Evolutionary conservation across 1,140 invertebrate genomes (phyloP), one percentile per base, ranked within the genome.

Genomic region (Bacillus rossius): DNA sequence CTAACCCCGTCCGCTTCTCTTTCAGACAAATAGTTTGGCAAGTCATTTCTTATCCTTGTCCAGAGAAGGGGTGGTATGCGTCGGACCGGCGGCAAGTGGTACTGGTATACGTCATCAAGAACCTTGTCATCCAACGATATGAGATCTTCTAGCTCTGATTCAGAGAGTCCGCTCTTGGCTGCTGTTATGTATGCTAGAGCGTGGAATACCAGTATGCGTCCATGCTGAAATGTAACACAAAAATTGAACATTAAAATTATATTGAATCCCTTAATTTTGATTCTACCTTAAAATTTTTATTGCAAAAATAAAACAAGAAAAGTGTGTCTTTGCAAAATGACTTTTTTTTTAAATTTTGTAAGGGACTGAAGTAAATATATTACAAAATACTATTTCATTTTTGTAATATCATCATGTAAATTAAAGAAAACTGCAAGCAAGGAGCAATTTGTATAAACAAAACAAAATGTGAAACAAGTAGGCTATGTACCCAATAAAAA

Each of bases 51-150:
- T 37, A 97, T 96, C 65, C 96, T 79, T 0, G 95, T 98, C 96
- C 96, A 98, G 0, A 98, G 77, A 5, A 98, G 71, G 0, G 96
- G 96, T 2, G 96, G 96, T 53, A 98, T 98, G 54, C 96, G 79
- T 42, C 96, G 77, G 0, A 96, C 94, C 0, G 96, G 96, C 1
- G 96, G 96, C 68, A 98, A 81, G 80, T 98, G 94, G 70, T 98
- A 98, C 71, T 99, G 96, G 69, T 98, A 99, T 0, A 99, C 95
- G 68, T 99, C 96, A 68, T 99, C 96, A 42, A 99, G 73, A 1
- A 94, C 90, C 70, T 89, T 91, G 73, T 98, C 94, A 66, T 97
- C 94, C 47, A 98, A 69, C 0, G 94, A 96, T 61, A 98, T 96
- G 8, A 96, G 75, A 78, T 98, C 94, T 74, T 97, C 94, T 0